These are phyloP conservation scores for Piscicola geometra DNA, from an alignment of 2,888 invertebrate genomes.

Conservation along the genomic window DNA sequence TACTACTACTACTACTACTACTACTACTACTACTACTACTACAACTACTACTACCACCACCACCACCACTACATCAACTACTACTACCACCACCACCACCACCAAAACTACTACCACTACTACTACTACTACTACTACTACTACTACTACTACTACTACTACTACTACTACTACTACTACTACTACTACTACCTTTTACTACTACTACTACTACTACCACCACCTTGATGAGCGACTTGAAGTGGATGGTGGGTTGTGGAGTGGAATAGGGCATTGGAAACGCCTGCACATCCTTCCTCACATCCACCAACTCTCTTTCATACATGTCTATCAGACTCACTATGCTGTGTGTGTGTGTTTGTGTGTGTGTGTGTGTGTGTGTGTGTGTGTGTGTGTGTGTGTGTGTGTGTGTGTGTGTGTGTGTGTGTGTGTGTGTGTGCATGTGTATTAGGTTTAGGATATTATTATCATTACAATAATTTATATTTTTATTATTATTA, in stretches of 20 bases:
- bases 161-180: background rate
- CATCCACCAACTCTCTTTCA: conserved; percentile 12
- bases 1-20: too few relatives aligned
- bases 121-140: conserved; percentile 9
- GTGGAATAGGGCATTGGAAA: background rate
- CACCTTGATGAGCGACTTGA: conserved; percentile 46
- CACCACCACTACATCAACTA: background rate
- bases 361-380: too few relatives aligned
- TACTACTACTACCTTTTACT: background rate
- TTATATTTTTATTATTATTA: too few relatives aligned
- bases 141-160: conserved; percentile 6
- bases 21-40: conserved; percentile 9
- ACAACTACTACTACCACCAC: conserved; percentile 6
- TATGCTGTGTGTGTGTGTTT: background rate
- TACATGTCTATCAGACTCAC: conserved; percentile 3
- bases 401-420: conserved; percentile 24
- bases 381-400: conserved; percentile 15
- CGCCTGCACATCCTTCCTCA: background rate
- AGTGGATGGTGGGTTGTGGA: conserved; percentile 8
- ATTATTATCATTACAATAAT: too few relatives aligned
- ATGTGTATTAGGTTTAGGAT: too few relatives aligned
- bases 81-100: conserved; percentile 10
- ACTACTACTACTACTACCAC: background rate
- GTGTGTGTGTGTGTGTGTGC: background rate
- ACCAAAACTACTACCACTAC: conserved; percentile 10